A percentile compares a stretch with the other conserved stretches of the same genome.
These are phyloP conservation scores for Eurypyga helias DNA, from an alignment of 2,113 vertebrate genomes.

Conservation along the genomic window DNA sequence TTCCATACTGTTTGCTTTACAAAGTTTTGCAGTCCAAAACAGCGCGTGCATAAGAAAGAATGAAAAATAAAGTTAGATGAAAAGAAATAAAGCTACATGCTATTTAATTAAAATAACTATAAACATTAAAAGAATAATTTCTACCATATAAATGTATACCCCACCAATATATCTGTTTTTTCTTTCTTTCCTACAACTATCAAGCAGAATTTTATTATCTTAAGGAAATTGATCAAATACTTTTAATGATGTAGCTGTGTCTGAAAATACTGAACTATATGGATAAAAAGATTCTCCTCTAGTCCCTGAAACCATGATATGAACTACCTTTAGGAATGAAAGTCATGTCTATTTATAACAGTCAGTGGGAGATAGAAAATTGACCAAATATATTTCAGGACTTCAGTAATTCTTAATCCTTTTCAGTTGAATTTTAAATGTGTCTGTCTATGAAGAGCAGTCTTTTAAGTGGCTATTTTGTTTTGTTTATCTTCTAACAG, in stretches of 20 bases:
- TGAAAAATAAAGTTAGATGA: background rate
- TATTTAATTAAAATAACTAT: background rate
- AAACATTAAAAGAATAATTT: background rate
- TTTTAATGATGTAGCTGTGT: background rate
- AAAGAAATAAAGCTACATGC: background rate
- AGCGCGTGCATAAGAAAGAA: background rate
- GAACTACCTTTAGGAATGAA: background rate
- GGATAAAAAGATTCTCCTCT: background rate
- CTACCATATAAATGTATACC: background rate
- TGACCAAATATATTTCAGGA: background rate
- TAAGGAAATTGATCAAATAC: background rate
- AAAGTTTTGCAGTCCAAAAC: background rate
- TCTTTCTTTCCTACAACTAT: background rate
- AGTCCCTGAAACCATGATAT: background rate
- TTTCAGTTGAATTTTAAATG: background rate
- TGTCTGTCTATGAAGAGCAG: background rate
- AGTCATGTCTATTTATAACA: background rate
- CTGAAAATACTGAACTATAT: background rate
- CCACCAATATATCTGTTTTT: background rate
- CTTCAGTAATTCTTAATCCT: background rate
- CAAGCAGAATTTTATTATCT: background rate
- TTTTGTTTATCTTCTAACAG: background rate
- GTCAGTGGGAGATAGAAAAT: background rate
- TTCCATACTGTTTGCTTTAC: background rate
- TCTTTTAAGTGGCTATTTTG: background rate